Evolutionary conservation across 2,888 invertebrate genomes (phyloP).

Genomic region (Cosmopolites sordidus): DNA sequence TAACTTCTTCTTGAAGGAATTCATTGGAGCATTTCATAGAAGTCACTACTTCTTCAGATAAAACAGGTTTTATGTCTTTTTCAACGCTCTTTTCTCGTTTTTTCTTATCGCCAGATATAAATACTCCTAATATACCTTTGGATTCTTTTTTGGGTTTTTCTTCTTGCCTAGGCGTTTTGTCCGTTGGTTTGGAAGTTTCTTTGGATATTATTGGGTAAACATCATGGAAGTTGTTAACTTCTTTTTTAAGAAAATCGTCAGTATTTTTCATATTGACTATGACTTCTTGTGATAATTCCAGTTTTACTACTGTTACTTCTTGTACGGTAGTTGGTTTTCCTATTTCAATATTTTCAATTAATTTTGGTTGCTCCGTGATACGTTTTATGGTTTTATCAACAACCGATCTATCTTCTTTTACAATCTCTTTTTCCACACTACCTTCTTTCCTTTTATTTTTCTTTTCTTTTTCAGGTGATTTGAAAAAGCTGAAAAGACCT

Average conservation of each 20-base stretch:
- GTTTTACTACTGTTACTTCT: no score
- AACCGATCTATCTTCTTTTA: slow-evolving; percentile 1
- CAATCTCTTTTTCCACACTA: slow-evolving; percentile 5
- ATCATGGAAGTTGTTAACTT: slow-evolving; percentile 32
- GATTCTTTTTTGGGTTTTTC: slow-evolving; percentile 8
- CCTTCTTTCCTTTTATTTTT: slow-evolving; percentile 7
- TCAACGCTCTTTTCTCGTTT: slow-evolving; percentile 7
- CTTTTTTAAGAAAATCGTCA: slow-evolving; percentile 28
- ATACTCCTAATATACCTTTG: slow-evolving; percentile 21
- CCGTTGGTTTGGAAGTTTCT: slow-evolving; percentile 8
- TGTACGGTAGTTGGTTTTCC: no score
- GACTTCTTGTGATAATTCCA: slow-evolving; percentile 4
- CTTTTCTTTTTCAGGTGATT: slow-evolving; percentile 1
- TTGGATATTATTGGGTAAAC: slow-evolving; percentile 20
- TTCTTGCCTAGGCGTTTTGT: slow-evolving; percentile 5
- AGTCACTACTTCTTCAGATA: slow-evolving; percentile 23
- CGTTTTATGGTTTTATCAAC: no score
- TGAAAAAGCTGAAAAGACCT: slow-evolving; percentile 18
- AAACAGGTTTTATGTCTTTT: slow-evolving; percentile 15
- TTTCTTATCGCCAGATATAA: slow-evolving; percentile 8
- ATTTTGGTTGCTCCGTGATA: no score
- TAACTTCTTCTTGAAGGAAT: slow-evolving; percentile 31
- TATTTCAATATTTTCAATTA: no score
- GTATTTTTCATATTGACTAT: slow-evolving; percentile 7
- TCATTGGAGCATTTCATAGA: slow-evolving; percentile 30